Evolutionary conservation across 2,888 invertebrate genomes (phyloP), one percentile per base, ranked within the genome.

Genomic region (Cheilosia pagana): DNA sequence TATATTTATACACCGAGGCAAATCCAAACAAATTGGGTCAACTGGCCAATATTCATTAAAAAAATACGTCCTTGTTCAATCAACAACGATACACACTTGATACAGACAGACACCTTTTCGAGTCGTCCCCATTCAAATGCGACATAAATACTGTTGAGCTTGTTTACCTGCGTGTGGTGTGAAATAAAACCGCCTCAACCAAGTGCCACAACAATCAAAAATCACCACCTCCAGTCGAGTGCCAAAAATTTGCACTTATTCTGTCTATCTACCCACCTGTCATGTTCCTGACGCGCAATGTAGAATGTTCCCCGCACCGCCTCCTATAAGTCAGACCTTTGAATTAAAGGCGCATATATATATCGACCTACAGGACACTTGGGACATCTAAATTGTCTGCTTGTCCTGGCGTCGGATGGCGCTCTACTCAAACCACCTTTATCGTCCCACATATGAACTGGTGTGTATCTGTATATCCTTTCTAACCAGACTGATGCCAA

Each of bases 331-430:
- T 39, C 19, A 16, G n/a, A 52, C 50, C 23, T 48, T 65, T 50
- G 39, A n/a, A 50, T 50, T 48, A 23, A 19, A 62, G n/a, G n/a
- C n/a, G 21, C 55, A 19, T 70, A 77, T 55, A 63, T 71, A 39
- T 70, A 50, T 23, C 72, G 67, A 81, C 60, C 67, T 74, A 43
- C 45, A 65, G 60, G 67, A 55, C 74, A 53, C 62, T 63, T 60
- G 81, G 75, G 68, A 81, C 68, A 62, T 70, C 62, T 68, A 63
- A 68, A 70, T 62, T 75, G 62, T 75, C 68, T 57, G 68, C 81
- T 81, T 63, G 75, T 63, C 57, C 23, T 63, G 23, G 2, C 16
- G n/a, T 67, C 23, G 52, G n/a, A n/a, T 67, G 71, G 41, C 21
- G 16, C 70, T 35, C 12, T 12, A 31, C 53, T 41, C 68, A 39